phyloP scores from a whole-genome alignment of 2,797 vertebrate genomes.

The Galagoides demidoff region DNA sequence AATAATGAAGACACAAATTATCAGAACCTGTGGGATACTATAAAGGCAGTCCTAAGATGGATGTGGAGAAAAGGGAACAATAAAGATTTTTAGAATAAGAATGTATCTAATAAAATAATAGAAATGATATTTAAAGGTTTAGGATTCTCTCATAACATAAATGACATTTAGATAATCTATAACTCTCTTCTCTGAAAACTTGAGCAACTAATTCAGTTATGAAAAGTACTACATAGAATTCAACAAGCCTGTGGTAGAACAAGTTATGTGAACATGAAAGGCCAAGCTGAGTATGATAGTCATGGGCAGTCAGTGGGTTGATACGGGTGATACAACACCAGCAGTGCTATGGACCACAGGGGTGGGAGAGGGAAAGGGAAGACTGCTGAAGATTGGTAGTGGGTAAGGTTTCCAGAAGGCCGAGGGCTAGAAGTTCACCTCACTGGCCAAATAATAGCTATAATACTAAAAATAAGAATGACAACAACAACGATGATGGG shows the following conservation, averaged over 20 bases:
- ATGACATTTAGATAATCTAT: slow-evolving; percentile 32
- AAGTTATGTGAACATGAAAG: neutral
- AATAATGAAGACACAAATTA: too few species aligned
- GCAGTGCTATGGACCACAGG: accelerated
- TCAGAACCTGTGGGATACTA: too few species aligned
- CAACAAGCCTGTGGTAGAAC: neutral
- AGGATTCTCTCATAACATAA: slow-evolving; percentile 24
- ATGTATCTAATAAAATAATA: slow-evolving; percentile 52
- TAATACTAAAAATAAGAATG: neutral
- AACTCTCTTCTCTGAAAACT: slow-evolving; percentile 44
- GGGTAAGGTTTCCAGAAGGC: neutral
- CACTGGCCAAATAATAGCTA: neutral
- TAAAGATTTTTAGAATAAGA: slow-evolving; percentile 50
- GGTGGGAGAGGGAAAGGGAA: neutral
- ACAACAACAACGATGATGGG: neutral
- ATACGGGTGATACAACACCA: neutral
- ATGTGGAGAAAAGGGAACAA: neutral
- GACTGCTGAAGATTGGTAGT: neutral
- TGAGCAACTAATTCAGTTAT: slow-evolving; percentile 38
- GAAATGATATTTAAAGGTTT: slow-evolving; percentile 46
- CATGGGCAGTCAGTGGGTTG: accelerated
- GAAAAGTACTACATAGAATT: neutral
- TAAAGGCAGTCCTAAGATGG: too few species aligned
- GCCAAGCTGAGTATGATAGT: neutral
- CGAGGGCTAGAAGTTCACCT: neutral